Conservation (phyloP, 2,113 vertebrate species). For the Heterotis niloticus region DNA sequence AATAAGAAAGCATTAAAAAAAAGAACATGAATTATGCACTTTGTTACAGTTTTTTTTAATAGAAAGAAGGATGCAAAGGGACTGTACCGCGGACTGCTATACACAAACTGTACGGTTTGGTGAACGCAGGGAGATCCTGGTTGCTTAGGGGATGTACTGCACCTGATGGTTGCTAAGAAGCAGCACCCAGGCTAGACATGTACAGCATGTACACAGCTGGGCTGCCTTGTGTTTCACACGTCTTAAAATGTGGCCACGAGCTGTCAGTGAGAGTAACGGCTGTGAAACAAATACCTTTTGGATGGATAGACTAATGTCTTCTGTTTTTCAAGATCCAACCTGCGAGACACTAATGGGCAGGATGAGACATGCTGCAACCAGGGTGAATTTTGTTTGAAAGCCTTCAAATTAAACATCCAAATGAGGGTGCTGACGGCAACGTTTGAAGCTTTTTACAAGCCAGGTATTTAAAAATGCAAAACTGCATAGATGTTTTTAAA, state of each 20-base stretch:
- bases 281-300: background rate
- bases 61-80: too few relatives aligned
- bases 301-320: background rate
- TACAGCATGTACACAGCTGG: conserved; percentile 8
- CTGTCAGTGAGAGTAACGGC: background rate
- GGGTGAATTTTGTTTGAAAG: background rate
- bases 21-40: too few relatives aligned
- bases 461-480: too few relatives aligned
- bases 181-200: conserved; percentile 5
- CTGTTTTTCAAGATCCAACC: background rate
- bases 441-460: background rate
- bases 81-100: too few relatives aligned
- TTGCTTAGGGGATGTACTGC: conserved; percentile 19
- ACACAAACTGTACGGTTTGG: too few relatives aligned
- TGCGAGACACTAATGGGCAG: background rate
- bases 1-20: too few relatives aligned
- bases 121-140: background rate
- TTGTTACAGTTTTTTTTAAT: too few relatives aligned
- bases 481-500: too few relatives aligned
- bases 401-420: background rate
- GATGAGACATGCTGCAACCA: too few relatives aligned
- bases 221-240: background rate
- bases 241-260: background rate
- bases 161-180: conserved; percentile 11
- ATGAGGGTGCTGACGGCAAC: background rate